These are phyloP conservation scores for Tetropium fuscum DNA, from an alignment of 2,888 invertebrate genomes.

Conservation along the genomic window DNA sequence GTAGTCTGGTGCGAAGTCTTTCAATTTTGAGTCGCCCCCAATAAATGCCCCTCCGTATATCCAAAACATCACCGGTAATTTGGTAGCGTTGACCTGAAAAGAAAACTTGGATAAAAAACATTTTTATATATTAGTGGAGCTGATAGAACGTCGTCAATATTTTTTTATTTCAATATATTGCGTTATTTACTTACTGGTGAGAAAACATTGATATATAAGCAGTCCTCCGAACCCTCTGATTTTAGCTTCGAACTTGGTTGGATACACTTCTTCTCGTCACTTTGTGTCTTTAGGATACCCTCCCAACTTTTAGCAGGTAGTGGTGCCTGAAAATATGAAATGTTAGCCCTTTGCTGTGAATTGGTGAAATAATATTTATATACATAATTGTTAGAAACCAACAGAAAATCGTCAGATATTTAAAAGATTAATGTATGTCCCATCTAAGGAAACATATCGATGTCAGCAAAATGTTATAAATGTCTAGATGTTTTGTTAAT, in stretches of 20 bases:
- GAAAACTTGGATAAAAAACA: too few species aligned
- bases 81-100: conserved; percentile 23
- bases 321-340: conserved; percentile 35
- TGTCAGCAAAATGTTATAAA: too few species aligned
- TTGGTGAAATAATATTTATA: too few species aligned
- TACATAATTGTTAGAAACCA: too few species aligned
- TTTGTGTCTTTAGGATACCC: conserved; percentile 16
- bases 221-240: conserved; percentile 49
- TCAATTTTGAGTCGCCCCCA: conserved; percentile 47
- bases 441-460: too few species aligned
- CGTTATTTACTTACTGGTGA: conserved; percentile 48
- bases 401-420: too few species aligned
- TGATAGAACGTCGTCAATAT: too few species aligned
- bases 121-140: too few species aligned
- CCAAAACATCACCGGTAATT: conserved; percentile 56
- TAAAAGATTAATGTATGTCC: too few species aligned
- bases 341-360: too few species aligned
- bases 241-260: conserved; percentile 26
- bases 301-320: conserved; percentile 32
- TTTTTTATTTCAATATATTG: too few species aligned
- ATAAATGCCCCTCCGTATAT: conserved; percentile 55
- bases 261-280: conserved; percentile 31
- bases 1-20: conserved; percentile 51
- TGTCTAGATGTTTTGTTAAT: too few species aligned
- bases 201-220: conserved; percentile 54